Conservation (phyloP, 2,888 invertebrate species). For the Meliscaeva auricollis region DNA sequence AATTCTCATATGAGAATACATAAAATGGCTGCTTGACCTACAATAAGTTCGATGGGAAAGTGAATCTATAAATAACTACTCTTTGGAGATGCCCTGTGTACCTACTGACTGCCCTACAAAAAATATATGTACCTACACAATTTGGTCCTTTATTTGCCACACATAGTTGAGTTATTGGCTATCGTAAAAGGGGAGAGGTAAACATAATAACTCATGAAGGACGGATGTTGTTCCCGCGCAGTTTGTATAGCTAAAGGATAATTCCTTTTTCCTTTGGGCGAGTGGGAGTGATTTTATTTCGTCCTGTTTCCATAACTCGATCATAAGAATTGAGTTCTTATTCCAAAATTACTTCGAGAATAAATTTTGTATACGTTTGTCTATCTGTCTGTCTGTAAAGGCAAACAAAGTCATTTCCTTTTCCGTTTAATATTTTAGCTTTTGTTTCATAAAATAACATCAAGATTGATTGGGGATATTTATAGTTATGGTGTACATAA, state of each 20-base stretch:
- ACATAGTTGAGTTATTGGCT: constrained; percentile 32
- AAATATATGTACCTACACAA: constrained; percentile 13
- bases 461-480: constrained; percentile 62
- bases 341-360: constrained; percentile 6
- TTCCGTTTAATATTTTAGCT: constrained; percentile 13
- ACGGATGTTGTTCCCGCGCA: constrained; percentile 13
- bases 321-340: constrained; percentile 24
- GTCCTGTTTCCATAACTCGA: not conserved
- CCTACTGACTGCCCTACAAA: constrained; percentile 9
- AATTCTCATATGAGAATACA: not conserved
- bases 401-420: constrained; percentile 37
- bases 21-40: constrained; percentile 11
- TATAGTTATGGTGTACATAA: constrained; percentile 14
- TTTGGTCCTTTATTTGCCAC: constrained; percentile 2
- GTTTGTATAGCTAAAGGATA: constrained; percentile 48
- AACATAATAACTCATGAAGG: constrained; percentile 62
- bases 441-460: constrained; percentile 42
- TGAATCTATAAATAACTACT: constrained; percentile 25
- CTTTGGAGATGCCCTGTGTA: constrained; percentile 1
- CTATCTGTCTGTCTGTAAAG: too few species aligned
- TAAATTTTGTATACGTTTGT: not conserved
- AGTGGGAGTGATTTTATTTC: not conserved
- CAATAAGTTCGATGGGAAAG: constrained; percentile 4
- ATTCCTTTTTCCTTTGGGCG: constrained; percentile 28
- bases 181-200: constrained; percentile 46